Conservation (phyloP, 2,113 vertebrate genomes). For the Hymenochirus boettgeri region DNA sequence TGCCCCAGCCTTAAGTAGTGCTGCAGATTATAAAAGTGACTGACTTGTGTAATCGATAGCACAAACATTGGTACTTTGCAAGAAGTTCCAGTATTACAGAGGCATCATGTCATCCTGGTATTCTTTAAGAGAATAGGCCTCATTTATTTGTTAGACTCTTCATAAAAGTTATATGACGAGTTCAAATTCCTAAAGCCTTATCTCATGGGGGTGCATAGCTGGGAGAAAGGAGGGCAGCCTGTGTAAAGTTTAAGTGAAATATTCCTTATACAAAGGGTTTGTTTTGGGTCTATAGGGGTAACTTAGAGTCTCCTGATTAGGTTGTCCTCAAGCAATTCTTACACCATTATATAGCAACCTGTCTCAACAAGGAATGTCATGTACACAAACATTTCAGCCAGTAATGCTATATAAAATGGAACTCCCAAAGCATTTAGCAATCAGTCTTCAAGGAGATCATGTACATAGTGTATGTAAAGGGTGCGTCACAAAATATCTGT, state of each 20-base stretch:
- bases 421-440: slow-evolving; percentile 8
- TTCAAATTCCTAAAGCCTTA: slow-evolving; percentile 28
- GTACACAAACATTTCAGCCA: slow-evolving; percentile 17
- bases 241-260: slow-evolving; percentile 6
- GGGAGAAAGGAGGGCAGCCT: slow-evolving; percentile 2
- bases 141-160: slow-evolving; percentile 27
- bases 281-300: slow-evolving; percentile 17
- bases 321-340: slow-evolving; percentile 34
- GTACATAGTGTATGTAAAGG: neutral
- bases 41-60: no score
- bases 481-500: no score
- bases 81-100: slow-evolving; percentile 1
- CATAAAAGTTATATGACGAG: slow-evolving; percentile 36
- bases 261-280: slow-evolving; percentile 30
- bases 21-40: no score
- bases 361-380: slow-evolving; percentile 14
- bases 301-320: slow-evolving; percentile 32
- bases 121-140: slow-evolving; percentile 12
- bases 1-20: no score
- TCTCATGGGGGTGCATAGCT: slow-evolving; percentile 15
- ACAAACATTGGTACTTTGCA: no score
- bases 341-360: slow-evolving; percentile 35
- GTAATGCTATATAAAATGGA: slow-evolving; percentile 25
- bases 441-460: neutral
- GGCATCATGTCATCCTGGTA: slow-evolving; percentile 18